Conservation (phyloP, 2,797 vertebrate genomes). For the Eulemur albifrons region DNA sequence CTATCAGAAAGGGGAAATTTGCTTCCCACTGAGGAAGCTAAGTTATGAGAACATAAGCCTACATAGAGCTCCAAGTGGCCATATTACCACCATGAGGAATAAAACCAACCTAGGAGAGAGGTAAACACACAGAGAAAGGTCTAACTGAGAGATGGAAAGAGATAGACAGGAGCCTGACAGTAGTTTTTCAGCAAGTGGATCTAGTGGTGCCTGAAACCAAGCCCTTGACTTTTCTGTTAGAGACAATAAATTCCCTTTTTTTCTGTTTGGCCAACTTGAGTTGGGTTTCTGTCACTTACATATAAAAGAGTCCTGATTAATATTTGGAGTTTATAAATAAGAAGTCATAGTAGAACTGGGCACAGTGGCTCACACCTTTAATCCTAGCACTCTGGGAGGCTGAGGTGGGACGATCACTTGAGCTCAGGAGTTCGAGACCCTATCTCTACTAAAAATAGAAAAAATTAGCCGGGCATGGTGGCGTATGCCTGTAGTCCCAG, state of each 20-base stretch:
- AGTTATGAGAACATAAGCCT: background rate
- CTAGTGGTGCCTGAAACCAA: background rate
- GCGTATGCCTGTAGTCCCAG: no score
- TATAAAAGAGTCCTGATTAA: background rate
- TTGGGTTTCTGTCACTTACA: background rate
- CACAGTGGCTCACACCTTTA: no score
- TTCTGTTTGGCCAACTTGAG: background rate
- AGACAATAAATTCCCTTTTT: background rate
- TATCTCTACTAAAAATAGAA: no score
- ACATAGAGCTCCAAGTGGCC: background rate
- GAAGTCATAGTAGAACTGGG: background rate
- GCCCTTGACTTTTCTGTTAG: background rate
- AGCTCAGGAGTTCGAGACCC: no score
- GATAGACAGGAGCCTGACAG: background rate
- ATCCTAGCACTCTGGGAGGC: no score
- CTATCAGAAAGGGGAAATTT: background rate
- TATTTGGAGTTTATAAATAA: background rate
- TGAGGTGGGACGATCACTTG: no score
- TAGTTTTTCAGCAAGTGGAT: background rate
- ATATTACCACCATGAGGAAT: background rate
- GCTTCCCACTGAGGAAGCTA: conserved; percentile 4
- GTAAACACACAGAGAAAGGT: background rate
- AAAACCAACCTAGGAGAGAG: background rate
- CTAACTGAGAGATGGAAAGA: background rate
- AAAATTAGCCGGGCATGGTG: no score